Conservation (phyloP, 1,140 invertebrate species). For the Ericerus pela region DNA sequence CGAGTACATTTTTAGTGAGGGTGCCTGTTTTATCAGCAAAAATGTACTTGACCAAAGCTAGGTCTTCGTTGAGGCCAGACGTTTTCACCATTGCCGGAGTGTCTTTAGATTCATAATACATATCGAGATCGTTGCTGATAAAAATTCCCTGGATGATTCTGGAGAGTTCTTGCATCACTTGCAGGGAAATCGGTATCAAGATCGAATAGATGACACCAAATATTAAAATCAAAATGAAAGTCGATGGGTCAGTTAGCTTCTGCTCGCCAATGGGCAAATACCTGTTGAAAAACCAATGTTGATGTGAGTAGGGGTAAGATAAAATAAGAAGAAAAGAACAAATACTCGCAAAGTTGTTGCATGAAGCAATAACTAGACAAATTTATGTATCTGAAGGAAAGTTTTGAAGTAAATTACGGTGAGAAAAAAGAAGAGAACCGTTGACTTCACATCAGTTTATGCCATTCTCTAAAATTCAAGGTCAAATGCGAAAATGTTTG, state of each 20-base stretch:
- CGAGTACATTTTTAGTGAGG: slow-evolving; percentile 90
- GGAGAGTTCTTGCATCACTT: neutral
- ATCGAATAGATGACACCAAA: neutral
- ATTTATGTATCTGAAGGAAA: too few relatives aligned
- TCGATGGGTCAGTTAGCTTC: neutral
- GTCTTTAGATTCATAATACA: slow-evolving; percentile 8
- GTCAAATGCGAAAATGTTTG: too few relatives aligned
- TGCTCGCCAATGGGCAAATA: neutral
- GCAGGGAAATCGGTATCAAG: slow-evolving; percentile 8
- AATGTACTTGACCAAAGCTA: slow-evolving; percentile 67
- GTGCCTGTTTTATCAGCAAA: slow-evolving; percentile 98
- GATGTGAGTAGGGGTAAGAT: too few relatives aligned
- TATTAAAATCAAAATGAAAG: neutral
- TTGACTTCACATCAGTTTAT: too few relatives aligned
- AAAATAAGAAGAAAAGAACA: too few relatives aligned
- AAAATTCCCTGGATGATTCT: neutral
- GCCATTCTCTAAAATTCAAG: too few relatives aligned
- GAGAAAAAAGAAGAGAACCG: too few relatives aligned
- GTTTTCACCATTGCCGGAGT: neutral
- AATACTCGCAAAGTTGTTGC: too few relatives aligned
- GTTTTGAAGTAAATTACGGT: too few relatives aligned
- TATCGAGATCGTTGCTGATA: slow-evolving; percentile 4
- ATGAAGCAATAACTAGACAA: too few relatives aligned
- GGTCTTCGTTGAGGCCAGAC: slow-evolving; percentile 2
- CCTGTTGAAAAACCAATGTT: too few relatives aligned